phyloP scores from a whole-genome alignment of 2,113 vertebrate genomes.

The Athene cunicularia region DNA sequence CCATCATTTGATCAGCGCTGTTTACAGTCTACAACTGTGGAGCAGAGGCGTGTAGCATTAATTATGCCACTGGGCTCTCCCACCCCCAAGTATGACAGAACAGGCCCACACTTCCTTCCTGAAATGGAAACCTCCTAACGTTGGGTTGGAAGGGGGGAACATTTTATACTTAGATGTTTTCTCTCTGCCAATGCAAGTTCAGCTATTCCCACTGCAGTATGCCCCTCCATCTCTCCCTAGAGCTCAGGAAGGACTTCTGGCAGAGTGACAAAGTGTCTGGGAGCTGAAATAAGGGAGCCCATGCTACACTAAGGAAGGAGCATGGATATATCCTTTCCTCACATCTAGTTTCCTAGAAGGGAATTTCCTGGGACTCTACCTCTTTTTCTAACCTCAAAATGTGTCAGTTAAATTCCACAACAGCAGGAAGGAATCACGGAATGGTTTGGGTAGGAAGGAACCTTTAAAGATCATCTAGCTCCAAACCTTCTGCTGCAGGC shows the following conservation, averaged over 20 bases:
- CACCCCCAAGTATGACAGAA: slow-evolving; percentile 23
- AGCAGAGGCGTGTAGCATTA: slow-evolving; percentile 50
- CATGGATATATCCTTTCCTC: neutral
- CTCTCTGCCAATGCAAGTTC: neutral
- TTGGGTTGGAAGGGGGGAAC: neutral
- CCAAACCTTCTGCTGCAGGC: rapidly evolving
- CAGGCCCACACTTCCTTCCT: slow-evolving; percentile 46
- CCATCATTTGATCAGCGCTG: slow-evolving; percentile 60
- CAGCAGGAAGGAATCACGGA: neutral
- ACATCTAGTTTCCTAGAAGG: neutral
- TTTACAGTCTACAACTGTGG: slow-evolving; percentile 52
- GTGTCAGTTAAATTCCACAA: neutral
- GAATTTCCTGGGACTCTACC: neutral
- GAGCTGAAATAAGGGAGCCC: neutral
- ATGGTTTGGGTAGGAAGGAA: neutral
- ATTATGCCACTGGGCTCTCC: slow-evolving; percentile 15
- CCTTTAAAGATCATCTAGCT: neutral
- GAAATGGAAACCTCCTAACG: slow-evolving; percentile 43
- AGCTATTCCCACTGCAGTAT: neutral
- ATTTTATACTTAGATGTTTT: neutral
- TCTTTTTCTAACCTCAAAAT: neutral
- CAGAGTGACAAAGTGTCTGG: neutral
- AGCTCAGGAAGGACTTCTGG: neutral
- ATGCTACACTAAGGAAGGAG: neutral
- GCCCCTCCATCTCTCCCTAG: neutral